Percentiles rank a stretch among this genome's conserved stretches.
phyloP scores from a whole-genome alignment of 2,797 vertebrate genomes.

The Synaphobranchus kaupii region DNA sequence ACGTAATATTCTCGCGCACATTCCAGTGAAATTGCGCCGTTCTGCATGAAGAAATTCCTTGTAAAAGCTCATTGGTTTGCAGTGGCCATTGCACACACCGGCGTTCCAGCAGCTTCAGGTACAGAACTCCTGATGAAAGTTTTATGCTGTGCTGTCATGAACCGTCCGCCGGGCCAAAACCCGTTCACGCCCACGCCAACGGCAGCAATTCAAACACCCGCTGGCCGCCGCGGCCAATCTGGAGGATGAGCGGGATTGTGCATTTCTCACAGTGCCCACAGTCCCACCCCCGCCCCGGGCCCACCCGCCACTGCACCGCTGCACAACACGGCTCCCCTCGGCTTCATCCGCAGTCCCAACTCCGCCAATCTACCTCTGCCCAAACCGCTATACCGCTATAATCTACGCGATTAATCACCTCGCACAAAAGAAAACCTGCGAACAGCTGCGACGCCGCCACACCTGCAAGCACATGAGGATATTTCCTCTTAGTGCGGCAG shows the following conservation, averaged over 20 bases:
- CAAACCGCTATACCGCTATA: background rate
- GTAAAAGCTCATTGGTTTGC: background rate
- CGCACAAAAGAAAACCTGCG: background rate
- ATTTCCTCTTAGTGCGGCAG: background rate
- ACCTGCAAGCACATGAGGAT: background rate
- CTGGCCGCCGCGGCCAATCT: too few relatives aligned
- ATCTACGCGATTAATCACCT: slow-evolving; percentile 23
- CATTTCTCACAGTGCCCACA: background rate
- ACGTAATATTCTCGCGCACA: background rate
- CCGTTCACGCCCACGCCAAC: background rate
- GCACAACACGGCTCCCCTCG: background rate
- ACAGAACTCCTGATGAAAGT: background rate
- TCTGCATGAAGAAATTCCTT: background rate
- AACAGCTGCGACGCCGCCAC: background rate
- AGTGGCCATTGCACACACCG: background rate
- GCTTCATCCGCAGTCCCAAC: background rate
- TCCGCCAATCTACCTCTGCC: background rate
- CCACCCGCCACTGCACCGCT: background rate
- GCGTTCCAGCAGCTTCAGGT: background rate
- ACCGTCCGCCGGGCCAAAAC: background rate
- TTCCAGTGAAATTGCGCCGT: background rate
- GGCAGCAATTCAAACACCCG: background rate
- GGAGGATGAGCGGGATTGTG: background rate
- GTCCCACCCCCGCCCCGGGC: background rate
- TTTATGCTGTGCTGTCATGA: background rate